A percentile compares a stretch with the other conserved stretches of the same genome.
phyloP scores from a whole-genome alignment of 2,113 vertebrate genomes.

The Cyprinus carpio region DNA sequence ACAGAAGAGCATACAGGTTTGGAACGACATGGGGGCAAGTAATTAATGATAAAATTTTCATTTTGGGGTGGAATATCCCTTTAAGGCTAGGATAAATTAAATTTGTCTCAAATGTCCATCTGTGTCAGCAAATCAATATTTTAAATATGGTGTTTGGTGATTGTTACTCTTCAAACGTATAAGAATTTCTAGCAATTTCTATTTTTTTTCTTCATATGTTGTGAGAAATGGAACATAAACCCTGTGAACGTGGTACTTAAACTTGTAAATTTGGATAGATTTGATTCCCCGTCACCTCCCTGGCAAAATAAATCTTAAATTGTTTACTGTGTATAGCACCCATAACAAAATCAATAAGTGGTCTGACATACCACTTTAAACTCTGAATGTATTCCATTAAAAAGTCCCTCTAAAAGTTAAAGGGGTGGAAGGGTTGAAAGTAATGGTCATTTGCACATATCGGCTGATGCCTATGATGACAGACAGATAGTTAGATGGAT shows the following conservation, averaged over 20 bases:
- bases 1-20: too few species aligned
- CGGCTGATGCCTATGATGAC: background rate
- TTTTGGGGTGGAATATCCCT: too few species aligned
- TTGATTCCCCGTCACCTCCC: background rate
- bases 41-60: too few species aligned
- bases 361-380: constrained; percentile 12
- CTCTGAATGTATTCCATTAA: background rate
- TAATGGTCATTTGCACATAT: background rate
- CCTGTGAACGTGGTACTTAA: constrained; percentile 28
- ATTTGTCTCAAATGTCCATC: constrained; percentile 1
- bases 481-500: background rate
- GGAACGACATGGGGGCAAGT: too few species aligned
- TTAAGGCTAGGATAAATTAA: constrained; percentile 28
- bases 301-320: constrained; percentile 13
- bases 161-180: constrained; percentile 21
- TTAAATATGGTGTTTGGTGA: constrained; percentile 30
- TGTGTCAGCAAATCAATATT: constrained; percentile 38
- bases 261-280: background rate
- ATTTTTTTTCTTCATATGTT: background rate
- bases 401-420: background rate
- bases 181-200: background rate
- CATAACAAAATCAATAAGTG: constrained; percentile 2
- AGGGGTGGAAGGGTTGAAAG: background rate
- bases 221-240: constrained; percentile 20
- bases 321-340: background rate